Evolutionary conservation across 2,113 vertebrate species (phyloP).

Genomic region (Proterorhinus semilunaris): DNA sequence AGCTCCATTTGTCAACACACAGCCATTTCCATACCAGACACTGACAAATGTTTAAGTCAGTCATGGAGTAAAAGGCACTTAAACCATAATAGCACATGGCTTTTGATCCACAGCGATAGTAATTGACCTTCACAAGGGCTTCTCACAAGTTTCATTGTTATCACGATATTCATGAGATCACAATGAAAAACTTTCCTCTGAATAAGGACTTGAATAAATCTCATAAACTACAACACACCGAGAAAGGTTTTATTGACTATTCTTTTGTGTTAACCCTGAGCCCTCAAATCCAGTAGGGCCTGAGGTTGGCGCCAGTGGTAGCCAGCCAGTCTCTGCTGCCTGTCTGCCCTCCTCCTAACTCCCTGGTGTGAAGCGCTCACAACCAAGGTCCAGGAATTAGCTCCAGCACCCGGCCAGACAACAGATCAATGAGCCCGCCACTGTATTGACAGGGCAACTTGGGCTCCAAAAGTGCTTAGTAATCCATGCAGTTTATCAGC

Average conservation of each 20-base stretch:
- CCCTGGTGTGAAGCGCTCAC: conserved; percentile 65
- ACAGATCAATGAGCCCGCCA: conserved; percentile 85
- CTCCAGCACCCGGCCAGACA: conserved; percentile 74
- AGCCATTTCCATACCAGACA: conserved; percentile 49
- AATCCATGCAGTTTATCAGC: conserved; percentile 77
- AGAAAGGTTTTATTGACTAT: conserved; percentile 44
- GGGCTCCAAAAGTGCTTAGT: conserved; percentile 82
- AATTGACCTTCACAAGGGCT: conserved; percentile 1
- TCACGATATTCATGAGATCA: neutral
- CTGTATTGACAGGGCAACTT: conserved; percentile 84
- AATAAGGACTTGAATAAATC: neutral
- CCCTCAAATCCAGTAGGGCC: conserved; percentile 80
- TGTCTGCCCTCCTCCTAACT: conserved; percentile 50
- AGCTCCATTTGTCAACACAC: conserved; percentile 55
- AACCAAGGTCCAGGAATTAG: conserved; percentile 72
- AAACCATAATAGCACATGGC: conserved; percentile 8
- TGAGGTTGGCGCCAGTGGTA: conserved; percentile 87
- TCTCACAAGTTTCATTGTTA: neutral
- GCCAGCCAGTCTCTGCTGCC: conserved; percentile 75
- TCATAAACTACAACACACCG: neutral
- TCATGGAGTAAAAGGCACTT: conserved; percentile 21
- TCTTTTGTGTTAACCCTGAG: conserved; percentile 43
- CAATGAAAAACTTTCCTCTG: neutral
- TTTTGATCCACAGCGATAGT: neutral
- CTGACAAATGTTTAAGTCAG: conserved; percentile 35